Evolutionary conservation across 2,113 vertebrate species (phyloP), one percentile per base, ranked within the genome.

Genomic region (cat (Felis catus)): DNA sequence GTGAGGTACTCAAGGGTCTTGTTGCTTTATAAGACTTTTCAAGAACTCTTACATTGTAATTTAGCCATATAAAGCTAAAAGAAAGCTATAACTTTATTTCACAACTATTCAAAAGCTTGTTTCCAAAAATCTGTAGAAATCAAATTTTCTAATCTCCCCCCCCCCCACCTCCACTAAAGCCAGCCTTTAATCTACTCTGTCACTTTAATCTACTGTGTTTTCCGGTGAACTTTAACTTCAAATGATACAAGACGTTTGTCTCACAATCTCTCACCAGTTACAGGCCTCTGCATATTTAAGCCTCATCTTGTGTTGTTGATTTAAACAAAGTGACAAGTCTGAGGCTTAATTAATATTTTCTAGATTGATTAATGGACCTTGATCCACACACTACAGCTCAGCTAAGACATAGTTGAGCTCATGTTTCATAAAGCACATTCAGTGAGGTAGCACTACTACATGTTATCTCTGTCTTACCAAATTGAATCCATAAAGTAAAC

Each of bases 331-430:
- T 89, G 55, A 97, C 68, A 97, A 93, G 63, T 41, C 68, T 95
- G 96, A 97, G 25, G 7, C 79, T 96, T 96, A 97, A 96, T 97
- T 97, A 91, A 88, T 97, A 95, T 70, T 89, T 93, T 92, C 7
- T 31, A 96, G 74, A 95, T 95, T 98, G 92, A 97, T 96, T 97
- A 97, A 97, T 95, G 16, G 70, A 81, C 65, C 45, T 68, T 92
- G 79, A 96, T 48, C 65, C 78, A 94, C 25, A 93, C 41, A 16
- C n/a, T 96, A 68, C 74, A 94, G 90, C 15, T 65, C 63, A 65
- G 63, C 63, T 65, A 31, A 65, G 29, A 11, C 11, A 61, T 13
- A 65, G 63, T 39, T 68, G 48, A 95, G 73, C 74, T 94, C 91
- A 86, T 65, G 55, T 66, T 86, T 93, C 92, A 96, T 84, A 95